Percentiles rank a stretch among this genome's conserved stretches.
Evolutionary conservation across 2,888 invertebrate genomes (phyloP).

Genomic region (Drosophila colorata): DNA sequence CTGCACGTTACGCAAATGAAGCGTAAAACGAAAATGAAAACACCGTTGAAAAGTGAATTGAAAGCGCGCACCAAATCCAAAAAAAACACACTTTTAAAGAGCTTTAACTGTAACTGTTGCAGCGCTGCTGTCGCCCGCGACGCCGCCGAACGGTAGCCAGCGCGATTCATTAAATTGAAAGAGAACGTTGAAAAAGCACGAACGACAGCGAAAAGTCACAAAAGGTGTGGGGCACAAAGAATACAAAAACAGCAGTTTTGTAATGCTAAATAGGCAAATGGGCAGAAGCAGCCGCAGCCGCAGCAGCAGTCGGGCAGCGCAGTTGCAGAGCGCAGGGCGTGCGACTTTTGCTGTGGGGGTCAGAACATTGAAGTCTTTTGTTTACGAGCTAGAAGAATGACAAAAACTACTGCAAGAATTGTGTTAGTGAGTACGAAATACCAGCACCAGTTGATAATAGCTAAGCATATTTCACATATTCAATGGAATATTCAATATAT

Average conservation of each 20-base stretch:
- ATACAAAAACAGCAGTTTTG: constrained; percentile 66
- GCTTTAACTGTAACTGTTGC: constrained; percentile 64
- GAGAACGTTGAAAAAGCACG: constrained; percentile 75
- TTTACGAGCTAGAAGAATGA: constrained; percentile 42
- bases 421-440: constrained; percentile 40
- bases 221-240: constrained; percentile 52
- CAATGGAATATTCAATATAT: too few relatives aligned
- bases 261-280: constrained; percentile 73
- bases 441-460: constrained; percentile 43
- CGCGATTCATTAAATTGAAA: constrained; percentile 68
- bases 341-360: constrained; percentile 29
- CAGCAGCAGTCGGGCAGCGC: constrained; percentile 13
- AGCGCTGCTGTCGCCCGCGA: constrained; percentile 33
- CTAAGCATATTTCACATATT: constrained; percentile 6
- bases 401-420: constrained; percentile 18
- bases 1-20: constrained; percentile 72
- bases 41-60: constrained; percentile 74
- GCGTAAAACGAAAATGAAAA: constrained; percentile 67
- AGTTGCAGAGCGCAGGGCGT: constrained; percentile 28
- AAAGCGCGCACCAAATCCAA: constrained; percentile 48
- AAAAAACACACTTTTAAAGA: constrained; percentile 35
- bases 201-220: constrained; percentile 70
- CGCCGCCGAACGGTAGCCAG: constrained; percentile 50
- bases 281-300: constrained; percentile 2
- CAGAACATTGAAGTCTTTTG: constrained; percentile 74